Evolutionary conservation across 2,888 invertebrate species (phyloP), one percentile per base, ranked within the genome.

Genomic region (Temnothorax unifasciatus): DNA sequence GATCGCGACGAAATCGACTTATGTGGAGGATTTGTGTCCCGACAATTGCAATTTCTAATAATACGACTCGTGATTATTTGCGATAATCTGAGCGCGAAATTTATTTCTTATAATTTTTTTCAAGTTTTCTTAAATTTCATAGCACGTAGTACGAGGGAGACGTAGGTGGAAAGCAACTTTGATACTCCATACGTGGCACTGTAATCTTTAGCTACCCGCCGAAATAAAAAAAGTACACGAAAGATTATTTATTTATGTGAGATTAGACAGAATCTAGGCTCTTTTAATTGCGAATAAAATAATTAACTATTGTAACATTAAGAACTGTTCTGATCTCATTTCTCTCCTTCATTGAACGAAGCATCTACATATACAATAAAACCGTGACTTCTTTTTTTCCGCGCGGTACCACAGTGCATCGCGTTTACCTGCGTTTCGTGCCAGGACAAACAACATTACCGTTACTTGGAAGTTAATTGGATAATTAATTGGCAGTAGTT

Each of bases 401-500:
- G 21, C 15, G 44, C 69, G 79, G 25, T 11, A 50, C 18, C 11
- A n/a, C 52, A 8, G n/a, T 52, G 44, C 47, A 59, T 29, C 41
- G 68, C 57, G 29, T 47, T 79, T 79, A 25, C 50, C 75, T 25
- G 44, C 64, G 29, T 64, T 50, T 52, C 54, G 77, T 57, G 52
- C 29, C 59, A 38, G 34, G 79, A 50, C 71, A 71, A 71, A 69
- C 71, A 68, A 8, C 41, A 21, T 61, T 81, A 81, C 79, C 79
- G 79, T 81, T 81, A 81, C 47, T 47, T 47, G 47, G 5, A 18
- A 47, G 71, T 25, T 81, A 81, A 81, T 81, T 81, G 34, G 79
- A 81, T 81, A 81, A 81, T 59, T 81, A 81, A 81, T 81, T 81
- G 79, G 59, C 34, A 38, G 69, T 68, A 38, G 59, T 71, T 54